Evolutionary conservation across 2,113 vertebrate species (phyloP).

Genomic region (Carollia perspicillata): DNA sequence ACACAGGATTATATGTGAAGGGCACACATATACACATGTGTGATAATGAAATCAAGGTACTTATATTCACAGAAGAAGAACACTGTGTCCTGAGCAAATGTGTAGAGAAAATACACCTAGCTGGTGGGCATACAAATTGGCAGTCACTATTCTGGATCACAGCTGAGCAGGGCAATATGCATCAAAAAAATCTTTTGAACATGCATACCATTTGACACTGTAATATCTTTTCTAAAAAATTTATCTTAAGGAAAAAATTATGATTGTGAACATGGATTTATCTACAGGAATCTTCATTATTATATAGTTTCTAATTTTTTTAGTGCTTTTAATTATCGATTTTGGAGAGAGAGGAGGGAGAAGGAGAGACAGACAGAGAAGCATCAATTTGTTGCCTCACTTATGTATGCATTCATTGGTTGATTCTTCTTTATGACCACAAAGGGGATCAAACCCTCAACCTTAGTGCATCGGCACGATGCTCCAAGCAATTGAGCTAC

Average conservation of each 20-base stretch:
- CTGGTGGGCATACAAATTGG: not conserved
- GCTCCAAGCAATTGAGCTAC: too few species aligned
- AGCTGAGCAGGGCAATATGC: not conserved
- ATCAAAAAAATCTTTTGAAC: not conserved
- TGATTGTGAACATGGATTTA: not conserved
- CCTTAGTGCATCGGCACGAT: too few species aligned
- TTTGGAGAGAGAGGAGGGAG: too few species aligned
- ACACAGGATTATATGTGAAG: not conserved
- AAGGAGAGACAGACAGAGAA: too few species aligned
- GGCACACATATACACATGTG: too few species aligned
- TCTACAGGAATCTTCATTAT: not conserved
- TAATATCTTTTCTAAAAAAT: not conserved
- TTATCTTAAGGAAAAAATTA: not conserved
- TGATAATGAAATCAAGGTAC: not conserved
- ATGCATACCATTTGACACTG: not conserved
- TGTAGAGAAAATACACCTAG: not conserved
- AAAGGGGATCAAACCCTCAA: too few species aligned
- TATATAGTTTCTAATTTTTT: not conserved
- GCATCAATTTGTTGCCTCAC: too few species aligned
- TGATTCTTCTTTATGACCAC: too few species aligned
- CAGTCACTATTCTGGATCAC: not conserved
- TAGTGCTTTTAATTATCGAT: too few species aligned
- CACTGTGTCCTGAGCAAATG: not conserved
- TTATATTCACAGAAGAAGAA: not conserved
- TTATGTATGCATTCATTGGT: too few species aligned